These are phyloP conservation scores for Drosophila ironensis DNA, from an alignment of 1,140 invertebrate genomes.

Conservation along the genomic window DNA sequence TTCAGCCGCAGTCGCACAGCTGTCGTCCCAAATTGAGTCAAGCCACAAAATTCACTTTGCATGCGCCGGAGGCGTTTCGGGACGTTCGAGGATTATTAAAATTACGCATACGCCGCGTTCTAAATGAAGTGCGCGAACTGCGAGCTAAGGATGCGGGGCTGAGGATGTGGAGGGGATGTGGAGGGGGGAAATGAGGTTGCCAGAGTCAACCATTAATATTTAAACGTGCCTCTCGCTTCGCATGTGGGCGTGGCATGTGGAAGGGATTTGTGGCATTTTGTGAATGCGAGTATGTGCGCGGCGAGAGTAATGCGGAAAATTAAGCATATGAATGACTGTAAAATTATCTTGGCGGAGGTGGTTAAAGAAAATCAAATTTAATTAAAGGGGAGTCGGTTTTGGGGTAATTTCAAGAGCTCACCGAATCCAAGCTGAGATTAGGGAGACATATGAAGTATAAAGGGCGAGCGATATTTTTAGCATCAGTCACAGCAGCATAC, in stretches of 20 bases:
- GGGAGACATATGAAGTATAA: too few relatives aligned
- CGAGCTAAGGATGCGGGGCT: too few relatives aligned
- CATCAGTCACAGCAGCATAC: too few relatives aligned
- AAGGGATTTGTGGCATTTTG: slow-evolving; percentile 12
- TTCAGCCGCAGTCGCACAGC: slow-evolving; percentile 38
- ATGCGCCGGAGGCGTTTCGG: slow-evolving; percentile 55
- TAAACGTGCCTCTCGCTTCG: slow-evolving; percentile 36
- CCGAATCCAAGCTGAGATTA: too few relatives aligned
- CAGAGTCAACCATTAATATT: slow-evolving; percentile 63
- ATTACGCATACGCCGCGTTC: slow-evolving; percentile 78
- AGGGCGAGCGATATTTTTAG: too few relatives aligned
- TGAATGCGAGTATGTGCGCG: not conserved
- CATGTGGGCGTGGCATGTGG: slow-evolving; percentile 28
- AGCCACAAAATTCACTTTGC: slow-evolving; percentile 77
- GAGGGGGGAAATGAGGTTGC: slow-evolving; percentile 15
- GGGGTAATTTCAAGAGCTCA: too few relatives aligned
- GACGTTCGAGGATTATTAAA: slow-evolving; percentile 73
- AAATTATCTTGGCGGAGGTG: slow-evolving; percentile 14
- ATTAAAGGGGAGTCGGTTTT: not conserved
- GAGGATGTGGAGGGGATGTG: not conserved
- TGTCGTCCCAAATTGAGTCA: slow-evolving; percentile 72
- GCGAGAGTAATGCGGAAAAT: slow-evolving; percentile 6
- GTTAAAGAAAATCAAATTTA: slow-evolving; percentile 14
- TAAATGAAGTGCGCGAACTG: slow-evolving; percentile 56
- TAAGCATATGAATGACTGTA: slow-evolving; percentile 26